These are phyloP conservation scores for Chesias legatella DNA, from an alignment of 2,888 invertebrate species.

Conservation along the genomic window DNA sequence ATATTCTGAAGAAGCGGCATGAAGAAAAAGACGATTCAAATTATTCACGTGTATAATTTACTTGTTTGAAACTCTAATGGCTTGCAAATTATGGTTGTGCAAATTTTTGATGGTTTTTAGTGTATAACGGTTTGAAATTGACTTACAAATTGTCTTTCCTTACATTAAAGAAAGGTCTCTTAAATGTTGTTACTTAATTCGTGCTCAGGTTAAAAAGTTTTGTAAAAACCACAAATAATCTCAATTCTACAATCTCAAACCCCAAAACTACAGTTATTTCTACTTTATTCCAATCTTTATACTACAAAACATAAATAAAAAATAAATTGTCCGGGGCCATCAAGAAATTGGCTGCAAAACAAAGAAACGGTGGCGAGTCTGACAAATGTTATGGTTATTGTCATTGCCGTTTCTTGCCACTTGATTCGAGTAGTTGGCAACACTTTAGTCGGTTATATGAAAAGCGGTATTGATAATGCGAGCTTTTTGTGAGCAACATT, in stretches of 20 bases:
- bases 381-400: conserved; percentile 68
- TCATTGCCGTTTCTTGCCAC: conserved; percentile 55
- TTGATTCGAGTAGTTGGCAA: conserved; percentile 53
- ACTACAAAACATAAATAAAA: conserved; percentile 27
- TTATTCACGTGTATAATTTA: not conserved
- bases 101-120: too few species aligned
- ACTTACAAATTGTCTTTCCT: too few species aligned
- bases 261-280: not conserved
- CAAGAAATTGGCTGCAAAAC: conserved; percentile 49
- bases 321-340: conserved; percentile 24
- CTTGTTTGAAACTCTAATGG: not conserved
- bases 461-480: conserved; percentile 3
- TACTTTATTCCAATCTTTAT: conserved; percentile 4
- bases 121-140: too few species aligned
- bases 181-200: too few species aligned
- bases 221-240: too few species aligned
- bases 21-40: conserved; percentile 11
- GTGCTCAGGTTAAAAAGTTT: too few species aligned
- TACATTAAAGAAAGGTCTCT: too few species aligned
- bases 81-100: too few species aligned
- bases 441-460: conserved; percentile 50
- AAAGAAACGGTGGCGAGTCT: conserved; percentile 45
- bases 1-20: conserved; percentile 13
- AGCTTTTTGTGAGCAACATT: too few species aligned
- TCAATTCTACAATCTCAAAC: too few species aligned